Percentiles rank a stretch among this genome's conserved stretches.
Conservation (phyloP, 2,113 vertebrate genomes). For the Syngnathus scovelli region DNA sequence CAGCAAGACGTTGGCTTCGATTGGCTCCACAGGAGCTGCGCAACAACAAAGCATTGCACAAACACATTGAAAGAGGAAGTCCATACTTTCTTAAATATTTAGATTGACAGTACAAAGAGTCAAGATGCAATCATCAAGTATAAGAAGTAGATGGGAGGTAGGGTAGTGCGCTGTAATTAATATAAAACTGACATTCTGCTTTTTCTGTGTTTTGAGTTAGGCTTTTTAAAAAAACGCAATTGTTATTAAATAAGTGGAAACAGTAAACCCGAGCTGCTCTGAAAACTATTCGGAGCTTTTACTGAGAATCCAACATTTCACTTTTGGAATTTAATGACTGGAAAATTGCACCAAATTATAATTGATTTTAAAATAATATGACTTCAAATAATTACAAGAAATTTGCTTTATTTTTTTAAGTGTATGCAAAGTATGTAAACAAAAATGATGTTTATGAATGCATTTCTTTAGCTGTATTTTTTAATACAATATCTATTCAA, state of each 20-base stretch:
- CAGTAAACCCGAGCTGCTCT: too few species aligned
- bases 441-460: too few species aligned
- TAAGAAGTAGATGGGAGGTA: not conserved
- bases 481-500: not conserved
- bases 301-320: not conserved
- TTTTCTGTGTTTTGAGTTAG: not conserved
- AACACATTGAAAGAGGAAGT: not conserved
- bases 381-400: not conserved
- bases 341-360: not conserved
- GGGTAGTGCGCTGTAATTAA: not conserved
- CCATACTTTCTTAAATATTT: not conserved
- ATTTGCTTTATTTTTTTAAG: not conserved
- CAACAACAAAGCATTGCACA: slow-evolving; percentile 10
- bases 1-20: slow-evolving; percentile 77
- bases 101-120: not conserved
- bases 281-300: too few species aligned
- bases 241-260: not conserved
- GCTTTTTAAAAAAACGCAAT: not conserved
- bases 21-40: slow-evolving; percentile 84
- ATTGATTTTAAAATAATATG: not conserved
- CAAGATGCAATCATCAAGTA: not conserved
- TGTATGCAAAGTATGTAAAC: not conserved
- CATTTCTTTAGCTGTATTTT: too few species aligned
- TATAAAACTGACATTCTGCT: not conserved
- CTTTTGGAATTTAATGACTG: too few species aligned